Conservation (phyloP, 2,888 invertebrate genomes). For the Paralinhomoeus sp. region DNA sequence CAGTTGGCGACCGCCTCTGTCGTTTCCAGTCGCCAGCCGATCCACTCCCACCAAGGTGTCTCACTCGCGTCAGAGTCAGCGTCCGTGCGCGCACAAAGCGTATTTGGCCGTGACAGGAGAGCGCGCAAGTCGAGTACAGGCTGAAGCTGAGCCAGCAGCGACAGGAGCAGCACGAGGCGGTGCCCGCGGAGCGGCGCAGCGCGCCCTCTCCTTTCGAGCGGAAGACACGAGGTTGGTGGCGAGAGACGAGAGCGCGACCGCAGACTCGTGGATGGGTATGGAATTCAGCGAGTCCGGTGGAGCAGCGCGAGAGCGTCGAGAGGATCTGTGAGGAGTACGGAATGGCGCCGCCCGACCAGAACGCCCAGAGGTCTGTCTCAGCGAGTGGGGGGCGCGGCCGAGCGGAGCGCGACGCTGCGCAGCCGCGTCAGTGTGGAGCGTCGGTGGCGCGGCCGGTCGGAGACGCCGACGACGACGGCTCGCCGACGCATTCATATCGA, state of each 20-base stretch:
- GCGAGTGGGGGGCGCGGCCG: neutral
- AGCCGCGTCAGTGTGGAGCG: no score
- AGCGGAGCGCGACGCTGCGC: no score
- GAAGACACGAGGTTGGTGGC: neutral
- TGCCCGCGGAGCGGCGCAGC: no score
- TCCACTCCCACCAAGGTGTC: no score
- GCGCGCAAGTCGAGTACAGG: neutral
- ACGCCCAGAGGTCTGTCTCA: neutral
- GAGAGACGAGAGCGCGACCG: constrained; percentile 1
- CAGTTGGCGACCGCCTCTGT: no score
- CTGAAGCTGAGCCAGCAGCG: neutral
- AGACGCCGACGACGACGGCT: constrained; percentile 15
- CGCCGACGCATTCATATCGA: constrained; percentile 18
- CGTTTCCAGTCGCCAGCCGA: no score
- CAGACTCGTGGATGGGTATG: constrained; percentile 1
- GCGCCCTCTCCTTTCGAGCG: neutral
- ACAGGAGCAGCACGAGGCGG: neutral
- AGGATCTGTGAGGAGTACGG: constrained; percentile 2
- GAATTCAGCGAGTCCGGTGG: neutral
- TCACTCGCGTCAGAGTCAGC: no score
- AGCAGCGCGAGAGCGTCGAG: constrained; percentile 1
- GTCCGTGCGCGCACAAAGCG: no score
- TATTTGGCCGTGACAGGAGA: no score
- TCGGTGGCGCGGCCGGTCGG: constrained; percentile 17
- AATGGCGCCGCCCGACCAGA: neutral